A percentile compares a stretch with the other conserved stretches of the same genome.
These are phyloP conservation scores for Cyphomyrmex costatus DNA, from an alignment of 1,140 invertebrate genomes.

Conservation along the genomic window DNA sequence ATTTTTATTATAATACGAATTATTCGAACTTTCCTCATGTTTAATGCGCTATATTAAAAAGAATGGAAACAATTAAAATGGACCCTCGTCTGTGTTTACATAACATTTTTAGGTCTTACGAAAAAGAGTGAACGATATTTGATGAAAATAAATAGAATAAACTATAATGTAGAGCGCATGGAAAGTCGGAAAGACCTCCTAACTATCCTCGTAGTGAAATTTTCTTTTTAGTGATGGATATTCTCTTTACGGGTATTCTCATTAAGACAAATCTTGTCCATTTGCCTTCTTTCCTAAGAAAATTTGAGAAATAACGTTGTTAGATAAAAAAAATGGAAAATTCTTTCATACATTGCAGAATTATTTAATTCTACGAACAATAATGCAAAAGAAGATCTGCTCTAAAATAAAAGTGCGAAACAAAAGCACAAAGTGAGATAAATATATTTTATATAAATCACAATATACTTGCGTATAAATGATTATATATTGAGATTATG, in stretches of 20 bases:
- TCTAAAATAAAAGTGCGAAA: background rate
- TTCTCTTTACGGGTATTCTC: too few species aligned
- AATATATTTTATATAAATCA: background rate
- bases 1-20: background rate
- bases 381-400: background rate
- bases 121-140: slow-evolving; percentile 28
- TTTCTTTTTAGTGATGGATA: slow-evolving; percentile 42
- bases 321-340: background rate
- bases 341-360: background rate
- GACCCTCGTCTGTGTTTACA: slow-evolving; percentile 28
- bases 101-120: slow-evolving; percentile 25
- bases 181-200: slow-evolving; percentile 25
- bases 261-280: slow-evolving; percentile 37
- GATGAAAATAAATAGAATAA: slow-evolving; percentile 52
- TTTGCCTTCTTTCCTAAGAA: slow-evolving; percentile 41
- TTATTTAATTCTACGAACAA: background rate
- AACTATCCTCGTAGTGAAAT: slow-evolving; percentile 28
- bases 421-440: background rate
- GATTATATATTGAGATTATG: too few species aligned
- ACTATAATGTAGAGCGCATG: slow-evolving; percentile 40
- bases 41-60: background rate
- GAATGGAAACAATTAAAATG: slow-evolving; percentile 17
- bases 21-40: background rate
- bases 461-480: background rate
- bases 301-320: slow-evolving; percentile 38